Base-by-base conservation (phyloP, 1,140 invertebrate species). In the Pseudomyrmex cubaensis region DNA sequence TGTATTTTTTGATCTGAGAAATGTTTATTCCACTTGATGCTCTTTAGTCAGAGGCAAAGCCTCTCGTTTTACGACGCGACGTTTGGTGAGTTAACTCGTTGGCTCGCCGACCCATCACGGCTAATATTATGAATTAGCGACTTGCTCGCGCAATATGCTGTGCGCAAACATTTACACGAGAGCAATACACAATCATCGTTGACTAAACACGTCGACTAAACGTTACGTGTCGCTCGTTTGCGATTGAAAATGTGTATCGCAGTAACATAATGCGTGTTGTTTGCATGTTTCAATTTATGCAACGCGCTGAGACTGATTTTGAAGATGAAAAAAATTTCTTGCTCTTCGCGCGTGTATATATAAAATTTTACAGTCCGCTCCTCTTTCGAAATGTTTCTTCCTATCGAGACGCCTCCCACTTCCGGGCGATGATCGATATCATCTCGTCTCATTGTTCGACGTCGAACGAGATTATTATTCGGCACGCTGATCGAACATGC, bases 401-500 rank as follows among this genome's bases (percentile, higher is more conserved):
- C 15, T 4, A 78, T 69, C 75, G 3, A n/a, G 46, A 20, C 54
- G 22, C 76, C 44, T 80, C 76, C 66, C 76, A 70, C 12, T 72
- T 80, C 54, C 66, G 76, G 20, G 2, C 9, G 44, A 59, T 48
- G 64, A 70, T 80, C 76, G 44, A 59, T 69, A 69, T 63, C 46
- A 20, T 70, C n/a, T 82, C 46, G 20, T 52, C 57, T 22, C 59
- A 46, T 85, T 80, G 50, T 76, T 83, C 17, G 52, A 46, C 10
- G 8, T 25, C n/a, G 46, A 25, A 63, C 54, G 9, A 13, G 74
- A 82, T 87, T 50, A 82, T 87, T 50, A 17, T 10, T 62, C 13
- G 57, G 59, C 61, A 61, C 54, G 74, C 62, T 50, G 56, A 89
- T 87, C 83, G 59, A 87, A 87, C 84, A 87, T 82, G 85, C 74